These are phyloP conservation scores for Ancistrus triradiatus DNA, from an alignment of 2,113 vertebrate genomes.

Conservation along the genomic window DNA sequence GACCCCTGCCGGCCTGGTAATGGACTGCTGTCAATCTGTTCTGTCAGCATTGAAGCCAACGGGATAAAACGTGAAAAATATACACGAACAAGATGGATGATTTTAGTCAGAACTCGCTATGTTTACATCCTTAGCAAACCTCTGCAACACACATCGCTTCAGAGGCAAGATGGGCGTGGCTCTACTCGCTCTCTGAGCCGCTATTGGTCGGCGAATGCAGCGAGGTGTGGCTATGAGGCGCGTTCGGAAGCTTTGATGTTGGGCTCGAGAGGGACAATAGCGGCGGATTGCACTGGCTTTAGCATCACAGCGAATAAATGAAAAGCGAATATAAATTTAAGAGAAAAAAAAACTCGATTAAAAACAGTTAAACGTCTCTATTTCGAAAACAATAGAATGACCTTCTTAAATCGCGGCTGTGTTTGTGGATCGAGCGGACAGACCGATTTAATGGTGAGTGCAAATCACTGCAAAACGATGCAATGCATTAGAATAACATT, in stretches of 20 bases:
- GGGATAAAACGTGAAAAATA: neutral
- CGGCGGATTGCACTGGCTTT: neutral
- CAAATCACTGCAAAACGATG: slow-evolving; percentile 18
- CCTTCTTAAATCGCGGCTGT: neutral
- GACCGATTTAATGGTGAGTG: slow-evolving; percentile 64
- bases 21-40: too few species aligned
- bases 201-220: slow-evolving; percentile 21
- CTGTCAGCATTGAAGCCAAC: too few species aligned
- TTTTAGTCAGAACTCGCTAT: neutral
- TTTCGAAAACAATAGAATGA: neutral
- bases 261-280: slow-evolving; percentile 66
- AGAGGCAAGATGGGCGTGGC: neutral
- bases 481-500: too few species aligned
- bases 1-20: too few species aligned
- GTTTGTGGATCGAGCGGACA: slow-evolving; percentile 40
- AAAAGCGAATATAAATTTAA: slow-evolving; percentile 16
- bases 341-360: neutral
- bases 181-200: neutral
- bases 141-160: neutral
- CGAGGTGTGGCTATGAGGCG: slow-evolving; percentile 3
- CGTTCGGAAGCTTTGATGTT: slow-evolving; percentile 40
- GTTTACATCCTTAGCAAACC: neutral
- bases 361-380: neutral
- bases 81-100: neutral
- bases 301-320: neutral